These are phyloP conservation scores for Solea solea DNA, from an alignment of 2,113 vertebrate species.

Conservation along the genomic window DNA sequence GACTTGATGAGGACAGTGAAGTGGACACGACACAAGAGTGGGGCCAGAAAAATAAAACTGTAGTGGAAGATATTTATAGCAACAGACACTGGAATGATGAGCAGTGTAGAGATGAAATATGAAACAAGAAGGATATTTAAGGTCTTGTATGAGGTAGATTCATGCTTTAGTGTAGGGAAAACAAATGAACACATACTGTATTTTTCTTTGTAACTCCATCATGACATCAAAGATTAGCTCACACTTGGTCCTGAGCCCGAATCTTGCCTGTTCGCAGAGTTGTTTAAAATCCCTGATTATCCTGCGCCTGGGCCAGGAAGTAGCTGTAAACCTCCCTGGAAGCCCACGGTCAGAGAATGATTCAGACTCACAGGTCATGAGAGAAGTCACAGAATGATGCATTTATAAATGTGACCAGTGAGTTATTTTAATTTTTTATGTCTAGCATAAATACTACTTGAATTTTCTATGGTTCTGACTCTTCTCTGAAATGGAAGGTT, in stretches of 20 bases:
- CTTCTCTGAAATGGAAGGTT: too few species aligned
- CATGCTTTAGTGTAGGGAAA: slow-evolving; percentile 9
- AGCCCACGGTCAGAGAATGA: slow-evolving; percentile 17
- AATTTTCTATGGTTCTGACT: too few species aligned
- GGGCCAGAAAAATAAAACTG: slow-evolving; percentile 17
- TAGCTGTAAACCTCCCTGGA: slow-evolving; percentile 43
- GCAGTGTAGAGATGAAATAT: slow-evolving; percentile 2
- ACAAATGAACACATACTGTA: background rate
- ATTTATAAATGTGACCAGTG: slow-evolving; percentile 1
- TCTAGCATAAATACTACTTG: too few species aligned
- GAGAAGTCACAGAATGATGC: slow-evolving; percentile 57
- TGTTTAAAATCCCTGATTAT: slow-evolving; percentile 30
- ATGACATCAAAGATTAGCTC: slow-evolving; percentile 33
- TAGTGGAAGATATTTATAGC: slow-evolving; percentile 26
- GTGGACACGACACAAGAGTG: slow-evolving; percentile 43
- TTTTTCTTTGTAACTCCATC: slow-evolving; percentile 21
- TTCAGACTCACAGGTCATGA: slow-evolving; percentile 59
- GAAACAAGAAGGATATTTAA: slow-evolving; percentile 23
- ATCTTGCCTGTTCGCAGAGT: slow-evolving; percentile 47
- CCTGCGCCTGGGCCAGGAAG: slow-evolving; percentile 35
- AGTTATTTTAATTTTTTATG: background rate
- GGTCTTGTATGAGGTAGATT: background rate
- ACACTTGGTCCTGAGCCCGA: slow-evolving; percentile 40
- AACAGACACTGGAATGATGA: slow-evolving; percentile 19
- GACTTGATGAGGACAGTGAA: slow-evolving; percentile 41